Percentiles rank a stretch among this genome's conserved stretches.
phyloP scores from a whole-genome alignment of 1,140 invertebrate genomes.

The Caenorhabditis brenneri region DNA sequence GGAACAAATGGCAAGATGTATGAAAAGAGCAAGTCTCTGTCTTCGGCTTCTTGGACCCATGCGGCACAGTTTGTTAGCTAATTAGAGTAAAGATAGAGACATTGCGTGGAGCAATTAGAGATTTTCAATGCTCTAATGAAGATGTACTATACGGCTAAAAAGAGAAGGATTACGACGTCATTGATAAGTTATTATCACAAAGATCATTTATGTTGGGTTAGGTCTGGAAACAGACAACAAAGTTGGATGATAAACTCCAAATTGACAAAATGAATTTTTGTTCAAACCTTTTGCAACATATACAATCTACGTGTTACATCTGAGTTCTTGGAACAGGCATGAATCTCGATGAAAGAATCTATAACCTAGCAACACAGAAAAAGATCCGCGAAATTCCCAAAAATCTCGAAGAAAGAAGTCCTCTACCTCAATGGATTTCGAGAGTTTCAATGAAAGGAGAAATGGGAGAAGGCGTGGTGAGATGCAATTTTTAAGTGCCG shows the following conservation, averaged over 20 bases:
- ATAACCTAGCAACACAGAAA: too few species aligned
- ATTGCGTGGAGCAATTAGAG: not conserved
- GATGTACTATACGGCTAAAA: not conserved
- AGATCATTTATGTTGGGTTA: not conserved
- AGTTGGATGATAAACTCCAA: too few species aligned
- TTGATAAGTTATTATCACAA: not conserved
- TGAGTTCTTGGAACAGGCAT: too few species aligned
- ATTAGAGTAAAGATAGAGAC: not conserved
- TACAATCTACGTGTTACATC: too few species aligned
- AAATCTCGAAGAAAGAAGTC: not conserved
- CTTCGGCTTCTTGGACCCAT: not conserved
- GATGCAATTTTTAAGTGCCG: conserved; percentile 40
- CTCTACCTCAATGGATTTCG: not conserved
- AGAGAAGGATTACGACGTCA: not conserved
- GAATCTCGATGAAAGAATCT: too few species aligned
- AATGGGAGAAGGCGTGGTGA: conserved; percentile 27
- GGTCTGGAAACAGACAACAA: too few species aligned
- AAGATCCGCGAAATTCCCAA: not conserved
- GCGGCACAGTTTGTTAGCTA: not conserved
- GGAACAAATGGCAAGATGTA: too few species aligned
- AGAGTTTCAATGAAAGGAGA: conserved; percentile 6
- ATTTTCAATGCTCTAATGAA: not conserved
- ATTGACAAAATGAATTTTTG: too few species aligned
- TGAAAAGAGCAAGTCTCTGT: not conserved
- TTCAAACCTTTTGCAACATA: too few species aligned